A percentile compares a stretch with the other conserved stretches of the same genome.
Evolutionary conservation across 2,797 vertebrate species (phyloP).

Genomic region (Eleutherodactylus coqui): DNA sequence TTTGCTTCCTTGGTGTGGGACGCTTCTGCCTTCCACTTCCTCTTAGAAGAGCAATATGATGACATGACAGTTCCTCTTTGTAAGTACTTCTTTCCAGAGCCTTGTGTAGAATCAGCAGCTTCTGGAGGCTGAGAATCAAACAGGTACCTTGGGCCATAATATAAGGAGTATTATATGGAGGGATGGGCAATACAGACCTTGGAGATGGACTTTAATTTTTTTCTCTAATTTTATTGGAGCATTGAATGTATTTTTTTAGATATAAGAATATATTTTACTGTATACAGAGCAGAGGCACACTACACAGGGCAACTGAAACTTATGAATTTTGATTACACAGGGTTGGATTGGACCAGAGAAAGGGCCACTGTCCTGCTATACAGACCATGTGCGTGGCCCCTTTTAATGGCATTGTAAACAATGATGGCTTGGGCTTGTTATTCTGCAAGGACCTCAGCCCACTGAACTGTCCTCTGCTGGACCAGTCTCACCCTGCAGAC

Average conservation of each 20-base stretch:
- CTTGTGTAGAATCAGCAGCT: not conserved
- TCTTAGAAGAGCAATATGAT: not conserved
- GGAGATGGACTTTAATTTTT: not conserved
- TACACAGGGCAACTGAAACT: too few species aligned
- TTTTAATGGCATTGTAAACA: too few species aligned
- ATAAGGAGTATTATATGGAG: not conserved
- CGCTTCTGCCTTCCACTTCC: not conserved
- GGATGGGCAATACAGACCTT: not conserved
- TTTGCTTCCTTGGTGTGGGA: not conserved
- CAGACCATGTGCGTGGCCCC: too few species aligned
- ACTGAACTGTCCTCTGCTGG: too few species aligned
- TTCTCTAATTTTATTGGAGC: not conserved
- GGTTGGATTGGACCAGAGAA: too few species aligned
- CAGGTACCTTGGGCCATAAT: not conserved
- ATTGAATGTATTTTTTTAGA: not conserved
- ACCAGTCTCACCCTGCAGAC: too few species aligned
- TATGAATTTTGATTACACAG: too few species aligned
- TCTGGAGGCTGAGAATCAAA: not conserved
- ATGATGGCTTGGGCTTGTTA: too few species aligned
- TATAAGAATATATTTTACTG: not conserved
- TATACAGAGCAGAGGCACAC: too few species aligned
- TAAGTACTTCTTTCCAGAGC: not conserved
- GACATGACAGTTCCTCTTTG: slow-evolving; percentile 9
- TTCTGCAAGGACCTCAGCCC: too few species aligned
- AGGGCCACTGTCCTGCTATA: too few species aligned